These are phyloP conservation scores for Cordilura impudica DNA, from an alignment of 2,888 invertebrate genomes.

Conservation along the genomic window DNA sequence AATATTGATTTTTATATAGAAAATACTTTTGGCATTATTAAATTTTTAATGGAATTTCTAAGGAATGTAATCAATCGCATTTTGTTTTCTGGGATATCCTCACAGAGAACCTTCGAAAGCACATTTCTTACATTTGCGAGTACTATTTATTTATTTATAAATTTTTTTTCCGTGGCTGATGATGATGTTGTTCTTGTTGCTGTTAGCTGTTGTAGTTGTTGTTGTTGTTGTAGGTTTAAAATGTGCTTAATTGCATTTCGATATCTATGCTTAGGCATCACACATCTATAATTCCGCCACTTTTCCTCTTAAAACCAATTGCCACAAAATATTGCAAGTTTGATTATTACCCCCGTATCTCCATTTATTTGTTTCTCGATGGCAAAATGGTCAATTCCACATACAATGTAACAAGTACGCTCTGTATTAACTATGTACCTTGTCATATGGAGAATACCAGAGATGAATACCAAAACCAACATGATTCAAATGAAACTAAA, in stretches of 20 bases:
- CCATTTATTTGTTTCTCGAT: constrained; percentile 31
- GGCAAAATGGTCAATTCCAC: constrained; percentile 17
- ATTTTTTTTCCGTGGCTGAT: too few relatives aligned
- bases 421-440: constrained; percentile 1
- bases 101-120: too few relatives aligned
- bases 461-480: constrained; percentile 52
- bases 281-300: constrained; percentile 65
- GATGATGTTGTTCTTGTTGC: constrained; percentile 42
- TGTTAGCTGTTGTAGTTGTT: constrained; percentile 18
- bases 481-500: constrained; percentile 18
- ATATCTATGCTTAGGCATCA: constrained; percentile 76
- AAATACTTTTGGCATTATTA: too few relatives aligned
- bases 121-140: too few relatives aligned
- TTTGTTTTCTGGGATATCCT: too few relatives aligned
- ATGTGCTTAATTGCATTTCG: constrained; percentile 75
- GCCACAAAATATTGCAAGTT: constrained; percentile 27
- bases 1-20: too few relatives aligned
- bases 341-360: constrained; percentile 16
- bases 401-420: constrained; percentile 31
- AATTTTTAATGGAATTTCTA: too few relatives aligned
- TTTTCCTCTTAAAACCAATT: constrained; percentile 53
- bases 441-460: not conserved
- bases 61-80: too few relatives aligned
- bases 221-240: constrained; percentile 47
- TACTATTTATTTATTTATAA: too few relatives aligned